Conservation (phyloP, 2,888 invertebrate species). For the Idaea biselata region DNA sequence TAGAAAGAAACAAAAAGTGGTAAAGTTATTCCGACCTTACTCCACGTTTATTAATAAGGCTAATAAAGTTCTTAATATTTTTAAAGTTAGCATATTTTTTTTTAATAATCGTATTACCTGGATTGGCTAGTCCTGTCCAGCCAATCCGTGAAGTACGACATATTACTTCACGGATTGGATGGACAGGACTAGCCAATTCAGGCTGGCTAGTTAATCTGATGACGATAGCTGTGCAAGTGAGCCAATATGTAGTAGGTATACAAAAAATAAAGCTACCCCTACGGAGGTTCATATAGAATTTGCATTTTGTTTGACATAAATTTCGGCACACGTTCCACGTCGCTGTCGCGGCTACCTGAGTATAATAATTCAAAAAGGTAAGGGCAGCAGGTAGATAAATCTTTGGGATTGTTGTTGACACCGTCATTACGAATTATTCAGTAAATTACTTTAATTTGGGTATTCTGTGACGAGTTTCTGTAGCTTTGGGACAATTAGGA, state of each 20-base stretch:
- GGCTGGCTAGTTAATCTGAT: too few species aligned
- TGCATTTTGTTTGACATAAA: conserved; percentile 1
- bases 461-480: neutral
- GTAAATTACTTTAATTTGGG: neutral
- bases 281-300: neutral
- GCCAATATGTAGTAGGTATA: neutral
- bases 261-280: neutral
- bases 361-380: neutral
- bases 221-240: too few species aligned
- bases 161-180: too few species aligned
- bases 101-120: too few species aligned
- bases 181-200: too few species aligned
- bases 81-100: too few species aligned
- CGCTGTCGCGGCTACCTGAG: neutral
- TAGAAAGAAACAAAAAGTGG: too few species aligned
- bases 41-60: too few species aligned
- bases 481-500: conserved; percentile 1
- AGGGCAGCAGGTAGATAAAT: neutral
- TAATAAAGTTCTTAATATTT: too few species aligned
- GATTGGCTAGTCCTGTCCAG: too few species aligned
- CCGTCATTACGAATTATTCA: neutral
- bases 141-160: too few species aligned
- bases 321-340: neutral
- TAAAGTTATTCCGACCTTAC: too few species aligned
- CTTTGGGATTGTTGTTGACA: conserved; percentile 1